These are phyloP conservation scores for Lophura nycthemera DNA, from an alignment of 2,113 vertebrate species.

Conservation along the genomic window DNA sequence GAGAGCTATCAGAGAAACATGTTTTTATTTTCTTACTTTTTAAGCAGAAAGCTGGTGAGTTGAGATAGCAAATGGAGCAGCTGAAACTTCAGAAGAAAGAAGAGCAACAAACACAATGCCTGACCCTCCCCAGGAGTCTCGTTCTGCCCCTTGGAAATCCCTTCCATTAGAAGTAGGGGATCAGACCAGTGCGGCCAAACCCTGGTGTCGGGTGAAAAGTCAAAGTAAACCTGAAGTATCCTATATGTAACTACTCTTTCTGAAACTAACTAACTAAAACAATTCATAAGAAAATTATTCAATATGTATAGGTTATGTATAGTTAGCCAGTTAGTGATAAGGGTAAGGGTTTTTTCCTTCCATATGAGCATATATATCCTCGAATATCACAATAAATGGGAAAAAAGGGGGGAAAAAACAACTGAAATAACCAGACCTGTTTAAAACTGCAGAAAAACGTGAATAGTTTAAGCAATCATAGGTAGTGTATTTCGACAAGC, in stretches of 20 bases:
- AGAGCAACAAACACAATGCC: not conserved
- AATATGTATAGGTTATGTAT: not conserved
- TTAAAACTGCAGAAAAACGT: not conserved
- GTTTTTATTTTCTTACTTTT: not conserved
- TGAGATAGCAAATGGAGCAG: not conserved
- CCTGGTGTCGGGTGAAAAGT: not conserved
- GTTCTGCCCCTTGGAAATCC: not conserved
- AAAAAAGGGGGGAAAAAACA: not conserved
- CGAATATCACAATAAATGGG: not conserved
- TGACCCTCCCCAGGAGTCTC: not conserved
- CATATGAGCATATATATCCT: not conserved
- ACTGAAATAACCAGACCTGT: not conserved
- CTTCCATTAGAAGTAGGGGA: not conserved
- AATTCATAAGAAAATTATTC: not conserved
- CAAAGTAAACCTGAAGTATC: not conserved
- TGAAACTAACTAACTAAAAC: not conserved
- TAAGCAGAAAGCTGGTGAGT: not conserved
- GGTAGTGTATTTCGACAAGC: not conserved
- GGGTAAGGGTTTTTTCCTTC: not conserved
- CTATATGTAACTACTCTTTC: not conserved
- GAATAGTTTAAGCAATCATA: not conserved
- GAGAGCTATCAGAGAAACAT: not conserved
- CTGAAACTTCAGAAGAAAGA: not conserved
- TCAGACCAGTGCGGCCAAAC: not conserved
- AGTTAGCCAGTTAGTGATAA: not conserved